phyloP scores from a whole-genome alignment of 2,113 vertebrate genomes.

The Australoheros scitulus region DNA sequence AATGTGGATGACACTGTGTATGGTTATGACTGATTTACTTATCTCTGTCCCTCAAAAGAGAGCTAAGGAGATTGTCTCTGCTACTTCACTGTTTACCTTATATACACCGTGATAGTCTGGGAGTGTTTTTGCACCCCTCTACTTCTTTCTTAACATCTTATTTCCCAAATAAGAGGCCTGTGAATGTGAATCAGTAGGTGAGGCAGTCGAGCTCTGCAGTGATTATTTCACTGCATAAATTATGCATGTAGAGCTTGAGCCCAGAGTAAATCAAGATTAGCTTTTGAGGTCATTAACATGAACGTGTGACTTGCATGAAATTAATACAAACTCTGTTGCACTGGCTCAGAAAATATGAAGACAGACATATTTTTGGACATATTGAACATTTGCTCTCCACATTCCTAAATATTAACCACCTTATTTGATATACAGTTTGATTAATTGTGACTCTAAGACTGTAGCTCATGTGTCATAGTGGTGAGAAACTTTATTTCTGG shows the following conservation, averaged over 20 bases:
- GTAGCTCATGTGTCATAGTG: background rate
- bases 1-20: background rate
- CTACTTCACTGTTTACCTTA: background rate
- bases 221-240: slow-evolving; percentile 45
- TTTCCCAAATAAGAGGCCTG: background rate
- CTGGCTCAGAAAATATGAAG: background rate
- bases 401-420: background rate
- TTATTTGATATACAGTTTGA: background rate
- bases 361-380: background rate
- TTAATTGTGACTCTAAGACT: background rate
- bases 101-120: background rate
- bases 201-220: slow-evolving; percentile 7
- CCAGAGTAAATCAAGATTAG: slow-evolving; percentile 41
- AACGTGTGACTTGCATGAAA: slow-evolving; percentile 3
- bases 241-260: slow-evolving; percentile 33
- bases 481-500: background rate
- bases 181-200: background rate
- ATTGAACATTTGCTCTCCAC: background rate
- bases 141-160: background rate
- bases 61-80: background rate
- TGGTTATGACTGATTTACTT: background rate
- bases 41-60: background rate
- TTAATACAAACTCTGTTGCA: background rate
- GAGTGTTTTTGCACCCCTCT: background rate
- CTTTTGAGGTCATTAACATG: slow-evolving; percentile 26